Base-by-base conservation (phyloP, 2,797 vertebrate genomes). In the Diglossa cyanea region DNA sequence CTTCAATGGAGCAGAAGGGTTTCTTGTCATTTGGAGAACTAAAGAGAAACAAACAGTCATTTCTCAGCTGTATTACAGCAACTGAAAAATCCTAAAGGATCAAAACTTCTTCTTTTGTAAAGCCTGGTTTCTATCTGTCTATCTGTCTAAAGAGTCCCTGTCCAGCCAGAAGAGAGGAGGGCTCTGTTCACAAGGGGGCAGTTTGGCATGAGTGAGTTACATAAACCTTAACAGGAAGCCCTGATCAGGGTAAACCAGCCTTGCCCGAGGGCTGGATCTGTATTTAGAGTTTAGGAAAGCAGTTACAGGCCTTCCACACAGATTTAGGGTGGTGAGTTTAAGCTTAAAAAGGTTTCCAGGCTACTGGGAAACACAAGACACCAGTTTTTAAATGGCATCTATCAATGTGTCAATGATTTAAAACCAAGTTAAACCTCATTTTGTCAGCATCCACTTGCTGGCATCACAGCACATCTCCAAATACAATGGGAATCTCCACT, bases 11-110 rank as follows among this genome's bases (percentile, higher is more conserved):
- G 97, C 98, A 99, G 97, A 99, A 99, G 73, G 99, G 98, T 97
- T 99, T 99, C 98, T 99, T 99, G 96, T 99, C 99, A 95, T 99
- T 99, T 8, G 99, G 99, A 95, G 99, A 93, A 96, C 99, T 99
- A 96, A 89, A 98, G 0, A 67, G 92, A 95, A 96, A 81, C 45
- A 96, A 96, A 91, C 3, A 90, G 65, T 51, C 51, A 51, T 35
- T 71, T 77, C 65, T 86, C 57, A 77, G 67, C 33, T 75, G 35
- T 50, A 21, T 45, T 71, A 61, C 44, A 91, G 58, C 17, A 88
- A 79, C 23, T 58, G 19, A 75, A 86, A 80, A 76, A 47, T 19
- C 14, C 63, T 25, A 19, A 47, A 75, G 15, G 12, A 47, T 60
- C 68, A 58, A 33, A 83, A 28, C 35, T 13, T 35, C 1, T 9